phyloP scores from a whole-genome alignment of 2,797 vertebrate genomes.

The Ctenopoma multispine region DNA sequence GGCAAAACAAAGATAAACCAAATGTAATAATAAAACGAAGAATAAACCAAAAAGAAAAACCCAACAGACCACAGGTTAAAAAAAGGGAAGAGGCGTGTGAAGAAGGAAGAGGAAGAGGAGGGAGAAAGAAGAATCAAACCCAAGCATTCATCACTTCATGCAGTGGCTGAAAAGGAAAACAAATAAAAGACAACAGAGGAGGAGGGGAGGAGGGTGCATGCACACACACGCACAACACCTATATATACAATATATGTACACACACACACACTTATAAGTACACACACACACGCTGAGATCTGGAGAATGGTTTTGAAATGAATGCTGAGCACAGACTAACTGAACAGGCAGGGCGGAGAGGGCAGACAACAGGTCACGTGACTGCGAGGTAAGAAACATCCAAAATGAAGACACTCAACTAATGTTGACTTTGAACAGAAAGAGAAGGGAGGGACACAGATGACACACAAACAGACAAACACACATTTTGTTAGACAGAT shows the following conservation, averaged over 20 bases:
- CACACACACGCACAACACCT: constrained; percentile 73
- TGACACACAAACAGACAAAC: constrained; percentile 83
- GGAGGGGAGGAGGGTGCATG: constrained; percentile 66
- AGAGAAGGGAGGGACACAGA: constrained; percentile 78
- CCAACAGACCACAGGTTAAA: constrained; percentile 66
- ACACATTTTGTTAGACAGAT: constrained; percentile 85
- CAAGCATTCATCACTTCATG: constrained; percentile 89
- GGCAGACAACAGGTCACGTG: constrained; percentile 82
- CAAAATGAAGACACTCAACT: constrained; percentile 87
- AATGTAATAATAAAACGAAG: constrained; percentile 78
- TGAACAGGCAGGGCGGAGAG: constrained; percentile 71
- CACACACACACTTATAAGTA: constrained; percentile 58
- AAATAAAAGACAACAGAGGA: constrained; percentile 81
- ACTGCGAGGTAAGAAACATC: constrained; percentile 82
- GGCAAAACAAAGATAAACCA: constrained; percentile 82
- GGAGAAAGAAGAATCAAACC: constrained; percentile 88
- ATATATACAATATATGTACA: constrained; percentile 61
- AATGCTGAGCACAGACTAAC: constrained; percentile 75
- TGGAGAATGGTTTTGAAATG: constrained; percentile 75
- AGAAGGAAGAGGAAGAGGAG: constrained; percentile 78
- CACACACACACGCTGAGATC: constrained; percentile 66
- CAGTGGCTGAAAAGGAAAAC: constrained; percentile 84
- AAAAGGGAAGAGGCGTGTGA: constrained; percentile 70
- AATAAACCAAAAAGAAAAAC: constrained; percentile 64
- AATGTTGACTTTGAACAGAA: constrained; percentile 87